Evolutionary conservation across 2,797 vertebrate species (phyloP).

Genomic region (Okamejei kenojei): DNA sequence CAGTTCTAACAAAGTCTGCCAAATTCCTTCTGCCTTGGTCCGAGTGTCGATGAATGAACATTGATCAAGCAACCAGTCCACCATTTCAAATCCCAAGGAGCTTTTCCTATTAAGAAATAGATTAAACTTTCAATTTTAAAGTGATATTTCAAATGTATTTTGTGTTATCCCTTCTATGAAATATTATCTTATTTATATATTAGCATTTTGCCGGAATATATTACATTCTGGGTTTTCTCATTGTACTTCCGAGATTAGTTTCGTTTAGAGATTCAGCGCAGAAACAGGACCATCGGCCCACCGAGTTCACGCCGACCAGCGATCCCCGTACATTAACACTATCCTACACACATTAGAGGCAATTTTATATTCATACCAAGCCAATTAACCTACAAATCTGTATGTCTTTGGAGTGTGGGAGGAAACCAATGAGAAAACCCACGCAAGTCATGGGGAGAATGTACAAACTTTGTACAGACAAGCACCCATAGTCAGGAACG

Average conservation of each 20-base stretch:
- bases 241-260: background rate
- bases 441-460: no score
- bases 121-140: constrained; percentile 39
- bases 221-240: background rate
- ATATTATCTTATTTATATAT: constrained; percentile 37
- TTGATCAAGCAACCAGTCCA: constrained; percentile 90
- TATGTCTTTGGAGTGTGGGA: no score
- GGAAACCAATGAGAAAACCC: no score
- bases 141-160: constrained; percentile 27
- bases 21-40: constrained; percentile 77
- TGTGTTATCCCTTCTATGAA: background rate
- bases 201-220: constrained; percentile 35
- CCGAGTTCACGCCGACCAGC: no score
- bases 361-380: no score
- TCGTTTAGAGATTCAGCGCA: no score
- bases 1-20: constrained; percentile 92
- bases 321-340: no score
- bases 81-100: constrained; percentile 87
- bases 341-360: no score
- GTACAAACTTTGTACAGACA: no score
- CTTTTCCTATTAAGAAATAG: constrained; percentile 68
- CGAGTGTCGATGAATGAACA: constrained; percentile 84
- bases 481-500: no score
- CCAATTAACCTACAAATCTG: no score
- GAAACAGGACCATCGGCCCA: no score